Evolutionary conservation across 2,797 vertebrate species (phyloP).

Genomic region (Eospalax fontanierii): DNA sequence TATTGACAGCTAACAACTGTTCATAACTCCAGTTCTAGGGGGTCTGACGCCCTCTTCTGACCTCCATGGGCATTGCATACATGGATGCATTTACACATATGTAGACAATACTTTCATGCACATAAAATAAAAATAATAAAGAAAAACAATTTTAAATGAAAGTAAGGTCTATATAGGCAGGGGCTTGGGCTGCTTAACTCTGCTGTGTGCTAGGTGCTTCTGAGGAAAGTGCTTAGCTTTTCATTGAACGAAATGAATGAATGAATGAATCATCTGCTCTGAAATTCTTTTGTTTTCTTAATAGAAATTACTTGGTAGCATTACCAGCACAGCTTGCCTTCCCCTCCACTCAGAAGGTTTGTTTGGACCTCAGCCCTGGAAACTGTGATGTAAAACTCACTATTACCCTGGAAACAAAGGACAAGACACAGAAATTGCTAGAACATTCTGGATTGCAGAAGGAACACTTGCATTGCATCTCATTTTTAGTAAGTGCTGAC

Average conservation of each 20-base stretch:
- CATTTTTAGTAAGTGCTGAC: slow-evolving; percentile 58
- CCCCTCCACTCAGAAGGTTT: slow-evolving; percentile 85
- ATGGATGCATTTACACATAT: no score
- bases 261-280: not conserved
- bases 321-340: slow-evolving; percentile 84
- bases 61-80: no score
- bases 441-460: slow-evolving; percentile 41
- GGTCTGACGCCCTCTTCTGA: no score
- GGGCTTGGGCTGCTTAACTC: not conserved
- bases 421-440: slow-evolving; percentile 57
- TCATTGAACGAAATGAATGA: not conserved
- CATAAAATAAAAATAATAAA: no score
- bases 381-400: slow-evolving; percentile 36
- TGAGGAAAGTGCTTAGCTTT: not conserved
- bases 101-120: no score
- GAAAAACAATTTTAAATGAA: no score
- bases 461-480: slow-evolving; percentile 28
- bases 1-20: no score
- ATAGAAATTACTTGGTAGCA: slow-evolving; percentile 86
- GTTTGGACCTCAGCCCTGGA: slow-evolving; percentile 84
- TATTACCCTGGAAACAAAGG: slow-evolving; percentile 61
- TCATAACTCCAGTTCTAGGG: no score
- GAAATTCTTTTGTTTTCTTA: slow-evolving; percentile 62
- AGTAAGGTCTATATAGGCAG: not conserved
- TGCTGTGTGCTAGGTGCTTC: not conserved